These are phyloP conservation scores for Dromococcyx pavoninus DNA, from an alignment of 2,797 vertebrate species.

Conservation along the genomic window DNA sequence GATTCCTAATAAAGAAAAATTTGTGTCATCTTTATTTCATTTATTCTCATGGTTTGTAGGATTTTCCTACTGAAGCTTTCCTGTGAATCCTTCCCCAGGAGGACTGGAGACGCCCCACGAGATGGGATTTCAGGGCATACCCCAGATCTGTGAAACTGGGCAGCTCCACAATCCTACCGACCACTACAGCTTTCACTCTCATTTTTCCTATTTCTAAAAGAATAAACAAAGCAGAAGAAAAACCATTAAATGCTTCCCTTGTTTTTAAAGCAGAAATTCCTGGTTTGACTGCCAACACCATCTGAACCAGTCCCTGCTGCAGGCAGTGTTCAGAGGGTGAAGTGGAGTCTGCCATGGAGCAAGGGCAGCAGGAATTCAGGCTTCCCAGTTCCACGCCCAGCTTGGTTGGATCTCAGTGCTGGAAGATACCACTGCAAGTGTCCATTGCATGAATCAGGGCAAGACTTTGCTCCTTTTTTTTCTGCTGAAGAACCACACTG, in stretches of 20 bases:
- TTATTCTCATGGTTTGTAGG: background rate
- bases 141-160: background rate
- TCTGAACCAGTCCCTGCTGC: background rate
- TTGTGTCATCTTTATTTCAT: background rate
- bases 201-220: background rate
- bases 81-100: background rate
- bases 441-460: background rate
- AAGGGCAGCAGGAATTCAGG: background rate
- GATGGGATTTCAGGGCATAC: background rate
- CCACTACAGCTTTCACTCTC: rapidly evolving
- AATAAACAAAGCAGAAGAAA: background rate
- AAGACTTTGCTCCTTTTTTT: background rate
- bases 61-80: background rate
- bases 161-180: background rate
- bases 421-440: background rate
- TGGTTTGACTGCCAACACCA: background rate
- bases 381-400: background rate
- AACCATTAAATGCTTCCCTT: rapidly evolving
- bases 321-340: background rate
- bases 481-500: background rate
- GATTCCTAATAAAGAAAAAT: background rate
- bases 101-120: rapidly evolving
- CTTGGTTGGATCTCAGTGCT: background rate
- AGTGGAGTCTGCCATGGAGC: background rate
- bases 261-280: background rate